These are phyloP conservation scores for Cydia amplana DNA, from an alignment of 1,140 invertebrate species.

Conservation along the genomic window DNA sequence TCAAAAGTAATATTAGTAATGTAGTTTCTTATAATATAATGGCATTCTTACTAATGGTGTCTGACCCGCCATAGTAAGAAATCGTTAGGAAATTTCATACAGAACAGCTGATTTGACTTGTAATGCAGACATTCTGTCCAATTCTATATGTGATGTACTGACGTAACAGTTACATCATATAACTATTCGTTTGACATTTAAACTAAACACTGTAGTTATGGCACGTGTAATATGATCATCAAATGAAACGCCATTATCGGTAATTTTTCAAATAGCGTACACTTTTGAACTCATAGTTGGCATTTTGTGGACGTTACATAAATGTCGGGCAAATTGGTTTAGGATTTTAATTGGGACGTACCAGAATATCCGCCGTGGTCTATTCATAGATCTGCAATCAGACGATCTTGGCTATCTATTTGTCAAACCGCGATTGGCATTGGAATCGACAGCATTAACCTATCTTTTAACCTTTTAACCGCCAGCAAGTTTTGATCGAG, in stretches of 20 bases:
- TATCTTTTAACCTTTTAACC: no score
- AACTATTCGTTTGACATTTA: slow-evolving; percentile 12
- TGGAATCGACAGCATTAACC: not conserved
- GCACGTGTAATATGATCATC: not conserved
- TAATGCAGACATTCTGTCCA: not conserved
- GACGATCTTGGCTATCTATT: not conserved
- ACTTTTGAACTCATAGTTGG: not conserved
- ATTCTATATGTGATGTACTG: not conserved
- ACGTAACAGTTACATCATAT: not conserved
- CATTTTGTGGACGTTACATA: not conserved
- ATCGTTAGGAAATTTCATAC: not conserved
- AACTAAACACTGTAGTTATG: slow-evolving; percentile 1
- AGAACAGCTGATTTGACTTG: not conserved
- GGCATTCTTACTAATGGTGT: no score
- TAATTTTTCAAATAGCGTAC: slow-evolving; percentile 1
- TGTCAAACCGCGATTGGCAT: slow-evolving; percentile 2
- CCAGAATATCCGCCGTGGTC: not conserved
- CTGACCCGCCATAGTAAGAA: no score
- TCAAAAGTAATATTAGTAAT: no score
- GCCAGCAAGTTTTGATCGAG: no score
- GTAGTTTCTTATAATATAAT: no score
- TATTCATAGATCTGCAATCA: not conserved
- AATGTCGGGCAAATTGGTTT: not conserved
- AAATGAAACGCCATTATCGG: not conserved
- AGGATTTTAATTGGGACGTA: not conserved